Conservation (phyloP, 2,797 vertebrate species). For the Garrulus glandarius region DNA sequence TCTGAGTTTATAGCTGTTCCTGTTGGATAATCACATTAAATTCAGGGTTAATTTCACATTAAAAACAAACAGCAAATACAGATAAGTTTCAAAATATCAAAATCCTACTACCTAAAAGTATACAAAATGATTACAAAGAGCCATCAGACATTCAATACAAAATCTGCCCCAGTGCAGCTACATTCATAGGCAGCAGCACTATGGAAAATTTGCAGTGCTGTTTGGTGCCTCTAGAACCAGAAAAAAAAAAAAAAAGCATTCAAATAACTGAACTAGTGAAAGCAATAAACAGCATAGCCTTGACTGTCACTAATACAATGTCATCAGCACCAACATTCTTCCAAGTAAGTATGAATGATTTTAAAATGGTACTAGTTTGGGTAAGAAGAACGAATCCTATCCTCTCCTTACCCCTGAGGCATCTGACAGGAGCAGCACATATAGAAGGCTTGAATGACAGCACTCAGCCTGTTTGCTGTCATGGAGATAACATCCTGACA, state of each 20-base stretch:
- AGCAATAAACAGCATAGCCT: neutral
- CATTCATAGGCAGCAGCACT: neutral
- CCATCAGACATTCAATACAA: neutral
- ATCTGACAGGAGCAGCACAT: constrained; percentile 99
- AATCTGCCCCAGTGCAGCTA: neutral
- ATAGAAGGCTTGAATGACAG: constrained; percentile 98
- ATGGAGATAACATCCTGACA: constrained; percentile 96
- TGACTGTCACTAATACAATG: neutral
- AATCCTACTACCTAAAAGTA: neutral
- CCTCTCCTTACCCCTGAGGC: constrained; percentile 87
- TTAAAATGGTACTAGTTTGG: neutral
- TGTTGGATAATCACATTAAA: neutral
- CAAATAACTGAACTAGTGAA: neutral
- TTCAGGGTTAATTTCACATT: neutral
- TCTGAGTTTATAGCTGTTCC: neutral
- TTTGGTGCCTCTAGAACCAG: neutral
- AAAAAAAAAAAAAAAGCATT: neutral
- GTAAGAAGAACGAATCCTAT: neutral
- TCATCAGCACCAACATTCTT: neutral
- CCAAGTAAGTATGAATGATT: neutral
- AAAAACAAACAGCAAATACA: neutral
- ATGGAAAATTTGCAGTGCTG: neutral
- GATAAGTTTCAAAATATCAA: neutral
- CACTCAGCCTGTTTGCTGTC: constrained; percentile 95
- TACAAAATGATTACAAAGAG: neutral